Conservation (phyloP, 1,140 invertebrate species). For the Nephila pilipes region DNA sequence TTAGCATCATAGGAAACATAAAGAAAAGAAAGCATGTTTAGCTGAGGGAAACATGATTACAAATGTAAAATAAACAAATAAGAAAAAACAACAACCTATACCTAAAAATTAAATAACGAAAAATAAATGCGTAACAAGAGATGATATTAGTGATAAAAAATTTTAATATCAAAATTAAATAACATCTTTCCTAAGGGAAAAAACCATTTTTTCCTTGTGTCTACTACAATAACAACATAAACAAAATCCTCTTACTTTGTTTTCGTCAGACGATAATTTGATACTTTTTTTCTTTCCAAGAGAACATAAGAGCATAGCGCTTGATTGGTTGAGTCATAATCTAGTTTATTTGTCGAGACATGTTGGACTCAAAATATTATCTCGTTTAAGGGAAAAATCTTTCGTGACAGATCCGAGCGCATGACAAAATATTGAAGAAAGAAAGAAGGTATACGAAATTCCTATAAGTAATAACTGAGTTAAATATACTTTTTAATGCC, state of each 20-base stretch:
- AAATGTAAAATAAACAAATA: no score
- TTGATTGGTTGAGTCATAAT: conserved; percentile 50
- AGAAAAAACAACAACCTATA: no score
- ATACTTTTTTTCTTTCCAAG: conserved; percentile 16
- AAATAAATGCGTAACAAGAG: no score
- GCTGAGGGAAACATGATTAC: no score
- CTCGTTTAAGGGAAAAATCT: conserved; percentile 7
- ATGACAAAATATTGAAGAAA: not conserved
- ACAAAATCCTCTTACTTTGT: not conserved
- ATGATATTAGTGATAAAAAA: not conserved
- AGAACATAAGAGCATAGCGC: not conserved
- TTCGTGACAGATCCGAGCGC: not conserved
- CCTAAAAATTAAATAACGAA: no score
- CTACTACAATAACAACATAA: conserved; percentile 33
- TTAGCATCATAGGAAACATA: no score
- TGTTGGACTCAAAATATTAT: conserved; percentile 9
- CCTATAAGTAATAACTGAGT: not conserved
- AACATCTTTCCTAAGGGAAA: no score
- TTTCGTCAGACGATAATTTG: conserved; percentile 35
- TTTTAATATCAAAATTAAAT: not conserved
- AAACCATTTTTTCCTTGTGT: not conserved
- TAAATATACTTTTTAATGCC: no score
- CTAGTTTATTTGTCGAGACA: conserved; percentile 33
- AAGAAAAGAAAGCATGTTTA: no score
- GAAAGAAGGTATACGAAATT: no score